These are phyloP conservation scores for Deilephila porcellus DNA, from an alignment of 2,888 invertebrate species.

Conservation along the genomic window DNA sequence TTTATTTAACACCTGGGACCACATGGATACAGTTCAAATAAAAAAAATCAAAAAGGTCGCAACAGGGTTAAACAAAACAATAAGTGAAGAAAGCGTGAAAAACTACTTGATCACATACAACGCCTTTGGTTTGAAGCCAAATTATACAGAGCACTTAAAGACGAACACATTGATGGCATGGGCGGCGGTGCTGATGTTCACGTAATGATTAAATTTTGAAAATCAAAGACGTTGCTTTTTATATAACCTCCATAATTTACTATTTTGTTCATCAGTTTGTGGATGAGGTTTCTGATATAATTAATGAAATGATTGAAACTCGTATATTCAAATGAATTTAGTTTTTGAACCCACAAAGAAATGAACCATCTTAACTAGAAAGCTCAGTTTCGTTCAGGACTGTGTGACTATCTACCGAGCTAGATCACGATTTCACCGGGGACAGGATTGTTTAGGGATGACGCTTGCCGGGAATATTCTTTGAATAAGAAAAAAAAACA, in stretches of 20 bases:
- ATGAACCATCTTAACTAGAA: conserved; percentile 70
- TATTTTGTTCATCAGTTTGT: conserved; percentile 72
- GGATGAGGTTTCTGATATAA: conserved; percentile 41
- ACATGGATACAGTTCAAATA: conserved; percentile 48
- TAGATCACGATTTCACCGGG: conserved; percentile 49
- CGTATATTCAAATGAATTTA: conserved; percentile 4
- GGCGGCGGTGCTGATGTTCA: neutral
- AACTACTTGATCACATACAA: conserved; percentile 59
- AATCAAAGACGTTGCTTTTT: conserved; percentile 66
- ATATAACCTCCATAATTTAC: conserved; percentile 70
- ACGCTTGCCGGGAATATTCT: conserved; percentile 55
- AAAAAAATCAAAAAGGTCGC: conserved; percentile 59
- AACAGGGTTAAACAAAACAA: conserved; percentile 80
- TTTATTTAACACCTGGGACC: conserved; percentile 81
- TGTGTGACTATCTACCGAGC: conserved; percentile 71
- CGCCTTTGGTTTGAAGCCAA: conserved; percentile 58
- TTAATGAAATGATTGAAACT: neutral
- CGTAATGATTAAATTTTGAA: conserved; percentile 35
- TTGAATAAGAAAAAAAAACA: conserved; percentile 46
- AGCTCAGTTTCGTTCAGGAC: conserved; percentile 82
- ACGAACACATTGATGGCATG: conserved; percentile 27
- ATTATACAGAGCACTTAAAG: conserved; percentile 27
- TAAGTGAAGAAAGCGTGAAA: conserved; percentile 76
- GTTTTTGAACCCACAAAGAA: conserved; percentile 64
- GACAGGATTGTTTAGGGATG: conserved; percentile 47